Conservation (phyloP, 2,888 invertebrate genomes). For the Metopia argyrocephala region DNA sequence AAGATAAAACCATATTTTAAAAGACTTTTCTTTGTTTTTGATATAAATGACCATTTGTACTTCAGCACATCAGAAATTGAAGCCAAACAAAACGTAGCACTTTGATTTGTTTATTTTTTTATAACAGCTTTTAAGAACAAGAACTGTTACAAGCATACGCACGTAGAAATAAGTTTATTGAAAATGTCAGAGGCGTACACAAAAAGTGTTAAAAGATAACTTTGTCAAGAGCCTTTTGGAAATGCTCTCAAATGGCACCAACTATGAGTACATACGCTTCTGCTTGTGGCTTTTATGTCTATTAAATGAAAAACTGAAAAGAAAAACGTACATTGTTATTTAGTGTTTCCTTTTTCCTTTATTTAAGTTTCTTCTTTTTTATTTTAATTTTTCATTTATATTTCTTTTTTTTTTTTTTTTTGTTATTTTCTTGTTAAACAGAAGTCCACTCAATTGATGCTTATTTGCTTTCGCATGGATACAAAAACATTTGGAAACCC, state of each 20-base stretch:
- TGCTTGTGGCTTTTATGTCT: background rate
- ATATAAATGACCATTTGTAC: background rate
- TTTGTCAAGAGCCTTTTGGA: too few relatives aligned
- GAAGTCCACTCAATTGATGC: slow-evolving; percentile 13
- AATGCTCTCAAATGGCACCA: too few relatives aligned
- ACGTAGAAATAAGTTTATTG: background rate
- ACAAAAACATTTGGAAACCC: background rate
- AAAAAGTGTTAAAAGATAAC: too few relatives aligned
- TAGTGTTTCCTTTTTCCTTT: too few relatives aligned
- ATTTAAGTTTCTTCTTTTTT: too few relatives aligned
- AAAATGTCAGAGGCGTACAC: background rate
- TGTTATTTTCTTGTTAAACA: background rate
- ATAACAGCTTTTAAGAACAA: slow-evolving; percentile 27
- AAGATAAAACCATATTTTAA: background rate
- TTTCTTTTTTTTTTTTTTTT: background rate
- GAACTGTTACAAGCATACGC: background rate
- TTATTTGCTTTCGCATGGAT: slow-evolving; percentile 27
- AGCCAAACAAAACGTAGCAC: background rate
- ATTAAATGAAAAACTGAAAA: background rate
- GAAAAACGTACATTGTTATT: background rate
- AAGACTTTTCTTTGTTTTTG: background rate
- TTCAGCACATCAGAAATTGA: background rate
- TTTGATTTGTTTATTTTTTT: slow-evolving; percentile 34
- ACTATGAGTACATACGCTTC: background rate
- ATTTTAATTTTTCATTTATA: background rate